A percentile compares a stretch with the other conserved stretches of the same genome.
These are phyloP conservation scores for Pteronotus mesoamericanus DNA, from an alignment of 2,797 vertebrate species.

Conservation along the genomic window DNA sequence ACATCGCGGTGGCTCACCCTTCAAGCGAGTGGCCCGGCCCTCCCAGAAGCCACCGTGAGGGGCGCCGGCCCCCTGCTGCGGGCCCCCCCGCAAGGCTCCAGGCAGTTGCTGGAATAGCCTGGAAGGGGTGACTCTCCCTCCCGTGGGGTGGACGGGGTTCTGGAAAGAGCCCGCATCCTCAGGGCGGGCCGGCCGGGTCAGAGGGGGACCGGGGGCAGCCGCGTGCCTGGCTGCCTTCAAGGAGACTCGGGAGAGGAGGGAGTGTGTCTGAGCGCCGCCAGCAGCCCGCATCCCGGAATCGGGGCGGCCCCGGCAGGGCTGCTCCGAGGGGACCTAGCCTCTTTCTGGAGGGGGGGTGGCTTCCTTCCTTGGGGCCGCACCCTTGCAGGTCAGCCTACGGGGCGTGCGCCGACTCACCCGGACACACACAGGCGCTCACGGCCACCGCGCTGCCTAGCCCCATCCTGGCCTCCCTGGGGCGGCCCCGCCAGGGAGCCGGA, in stretches of 20 bases:
- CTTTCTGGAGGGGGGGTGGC: neutral
- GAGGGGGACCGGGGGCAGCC: neutral
- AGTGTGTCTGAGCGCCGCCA: neutral
- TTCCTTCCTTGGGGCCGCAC: neutral
- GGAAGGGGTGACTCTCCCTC: fast-evolving
- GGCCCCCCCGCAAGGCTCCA: neutral
- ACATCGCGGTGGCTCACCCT: neutral
- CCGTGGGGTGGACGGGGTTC: neutral
- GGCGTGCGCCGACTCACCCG: too few species aligned
- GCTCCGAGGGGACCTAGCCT: neutral
- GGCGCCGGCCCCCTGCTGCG: neutral
- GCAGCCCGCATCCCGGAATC: neutral
- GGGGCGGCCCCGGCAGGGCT: neutral
- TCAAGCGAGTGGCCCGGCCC: neutral
- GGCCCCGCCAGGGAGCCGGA: neutral
- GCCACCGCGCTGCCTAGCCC: neutral
- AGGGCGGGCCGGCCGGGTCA: fast-evolving
- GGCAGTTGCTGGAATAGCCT: too few species aligned
- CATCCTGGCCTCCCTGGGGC: neutral
- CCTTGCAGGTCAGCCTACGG: neutral
- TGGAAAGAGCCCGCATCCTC: neutral
- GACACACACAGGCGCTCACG: neutral
- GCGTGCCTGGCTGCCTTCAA: neutral
- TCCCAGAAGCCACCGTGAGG: neutral
- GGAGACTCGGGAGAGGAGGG: neutral